Evolutionary conservation across 64 coral and sea anemone species (phyloP).

Genomic region (Pocillopora damicornis): DNA sequence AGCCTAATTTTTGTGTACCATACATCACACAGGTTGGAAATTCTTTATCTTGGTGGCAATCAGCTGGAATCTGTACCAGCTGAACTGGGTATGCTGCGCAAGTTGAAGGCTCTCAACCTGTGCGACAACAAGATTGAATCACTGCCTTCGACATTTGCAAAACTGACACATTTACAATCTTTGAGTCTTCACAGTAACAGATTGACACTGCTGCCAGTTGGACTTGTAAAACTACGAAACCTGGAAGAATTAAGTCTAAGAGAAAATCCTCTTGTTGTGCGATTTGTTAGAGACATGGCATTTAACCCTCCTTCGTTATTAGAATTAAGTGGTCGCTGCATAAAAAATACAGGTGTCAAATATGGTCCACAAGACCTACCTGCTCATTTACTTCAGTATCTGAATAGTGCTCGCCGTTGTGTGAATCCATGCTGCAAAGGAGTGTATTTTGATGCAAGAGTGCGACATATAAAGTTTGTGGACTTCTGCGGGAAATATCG

Average conservation of each 20-base stretch:
- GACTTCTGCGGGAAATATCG: constrained; percentile 99
- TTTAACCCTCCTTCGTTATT: constrained; percentile 78
- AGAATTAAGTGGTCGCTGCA: constrained; percentile 68
- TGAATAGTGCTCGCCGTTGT: constrained; percentile 86
- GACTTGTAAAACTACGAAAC: constrained; percentile 82
- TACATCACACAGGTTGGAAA: constrained; percentile 71
- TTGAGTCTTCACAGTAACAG: constrained; percentile 92
- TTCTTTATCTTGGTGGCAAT: constrained; percentile 98
- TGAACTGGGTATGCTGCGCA: constrained; percentile 78
- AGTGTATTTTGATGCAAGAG: constrained; percentile 92
- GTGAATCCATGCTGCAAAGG: constrained; percentile 91
- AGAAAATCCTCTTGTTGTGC: constrained; percentile 93
- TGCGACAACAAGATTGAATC: constrained; percentile 88
- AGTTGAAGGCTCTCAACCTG: constrained; percentile 66
- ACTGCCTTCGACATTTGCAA: constrained; percentile 60
- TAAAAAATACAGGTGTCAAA: constrained; percentile 70
- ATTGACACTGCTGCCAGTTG: constrained; percentile 82
- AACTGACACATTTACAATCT: constrained; percentile 80
- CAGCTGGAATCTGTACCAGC: constrained; percentile 53
- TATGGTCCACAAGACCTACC: constrained; percentile 76
- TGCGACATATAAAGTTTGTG: constrained; percentile 93
- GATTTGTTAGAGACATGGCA: constrained; percentile 81
- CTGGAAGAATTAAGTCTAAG: constrained; percentile 84
- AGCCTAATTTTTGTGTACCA: not conserved
- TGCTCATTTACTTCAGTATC: constrained; percentile 66